Base-by-base conservation (phyloP, 2,113 vertebrate genomes). In the Hydrolagus affinis region DNA sequence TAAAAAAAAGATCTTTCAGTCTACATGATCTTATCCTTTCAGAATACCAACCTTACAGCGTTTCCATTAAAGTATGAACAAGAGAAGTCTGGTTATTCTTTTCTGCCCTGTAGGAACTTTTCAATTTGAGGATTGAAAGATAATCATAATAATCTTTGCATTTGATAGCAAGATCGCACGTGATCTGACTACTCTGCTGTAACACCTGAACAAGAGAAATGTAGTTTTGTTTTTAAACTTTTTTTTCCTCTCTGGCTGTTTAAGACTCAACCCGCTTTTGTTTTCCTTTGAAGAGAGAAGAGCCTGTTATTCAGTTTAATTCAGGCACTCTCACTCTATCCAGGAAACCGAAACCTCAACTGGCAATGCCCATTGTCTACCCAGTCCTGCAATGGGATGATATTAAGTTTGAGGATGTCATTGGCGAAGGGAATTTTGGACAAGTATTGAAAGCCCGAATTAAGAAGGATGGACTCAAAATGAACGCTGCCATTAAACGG, bases 331-430 rank as follows among this genome's bases (percentile, higher is more conserved):
- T 96, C 76, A 95, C 92, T 73, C 88, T 94, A 87, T 93, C 92
- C 87, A 94, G 93, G 88, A 95, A 95, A 90, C 89, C 92, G 64
- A 94, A 94, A 86, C 95, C 91, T 90, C 92, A 91, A 85, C 1
- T 83, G 62, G 91, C 93, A 8, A 94, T 95, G 86, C 93, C 93
- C 28, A 93, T 94, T 68, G 93, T 94, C 86, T 96, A 96, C 86
- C 95, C 95, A 57, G 93, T 95, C 85, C 93, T 96, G 73, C 94
- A 96, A 86, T 96, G 96, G 96, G 94, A 94, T 85, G 95, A 96
- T 89, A 96, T 96, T 87, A 96, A 96, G 90, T 96, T 96, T 92
- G 94, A 96, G 91, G 96, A 96, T 86, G 94, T 96, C 88, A 96
- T 96, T 4, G 96, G 95, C 56, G 96, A 96, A 89, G 96, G 96